These are phyloP conservation scores for Proisotoma minuta DNA, from an alignment of 2,888 invertebrate genomes.

Conservation along the genomic window DNA sequence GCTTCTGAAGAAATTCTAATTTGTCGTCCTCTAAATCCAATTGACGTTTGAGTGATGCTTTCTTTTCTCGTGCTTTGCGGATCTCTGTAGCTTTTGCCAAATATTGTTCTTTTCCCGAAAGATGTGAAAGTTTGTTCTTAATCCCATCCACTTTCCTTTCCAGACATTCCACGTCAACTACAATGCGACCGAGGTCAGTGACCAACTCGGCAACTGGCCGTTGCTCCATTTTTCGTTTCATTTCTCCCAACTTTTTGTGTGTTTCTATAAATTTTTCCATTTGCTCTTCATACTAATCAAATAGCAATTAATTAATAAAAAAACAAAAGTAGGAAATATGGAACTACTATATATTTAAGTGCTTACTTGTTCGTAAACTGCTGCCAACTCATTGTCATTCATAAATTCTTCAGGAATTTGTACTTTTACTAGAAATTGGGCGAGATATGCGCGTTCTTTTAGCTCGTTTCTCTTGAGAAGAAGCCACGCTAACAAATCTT, in stretches of 20 bases:
- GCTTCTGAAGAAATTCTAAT: conserved; percentile 8
- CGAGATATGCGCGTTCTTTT: conserved; percentile 76
- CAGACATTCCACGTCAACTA: conserved; percentile 75
- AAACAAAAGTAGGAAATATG: background rate
- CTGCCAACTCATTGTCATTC: conserved; percentile 66
- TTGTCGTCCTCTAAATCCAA: background rate
- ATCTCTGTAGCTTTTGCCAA: background rate
- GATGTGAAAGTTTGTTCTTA: conserved; percentile 53
- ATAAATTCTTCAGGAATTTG: conserved; percentile 70
- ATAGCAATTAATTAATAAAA: background rate
- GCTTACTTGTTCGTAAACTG: conserved; percentile 60
- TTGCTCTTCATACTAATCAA: conserved; percentile 61
- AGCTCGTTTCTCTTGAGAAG: conserved; percentile 67
- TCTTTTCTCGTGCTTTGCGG: background rate
- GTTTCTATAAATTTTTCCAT: conserved; percentile 75
- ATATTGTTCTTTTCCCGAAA: background rate
- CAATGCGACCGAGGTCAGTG: conserved; percentile 77
- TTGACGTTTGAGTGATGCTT: background rate
- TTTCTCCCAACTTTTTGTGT: conserved; percentile 65
- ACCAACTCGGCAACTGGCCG: conserved; percentile 64
- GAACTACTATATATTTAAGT: background rate
- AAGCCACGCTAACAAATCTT: conserved; percentile 70
- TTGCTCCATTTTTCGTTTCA: conserved; percentile 55
- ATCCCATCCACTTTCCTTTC: conserved; percentile 58
- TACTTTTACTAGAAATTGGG: conserved; percentile 62